These are phyloP conservation scores for Orchesellides sinensis DNA, from an alignment of 2,888 invertebrate species.

Conservation along the genomic window DNA sequence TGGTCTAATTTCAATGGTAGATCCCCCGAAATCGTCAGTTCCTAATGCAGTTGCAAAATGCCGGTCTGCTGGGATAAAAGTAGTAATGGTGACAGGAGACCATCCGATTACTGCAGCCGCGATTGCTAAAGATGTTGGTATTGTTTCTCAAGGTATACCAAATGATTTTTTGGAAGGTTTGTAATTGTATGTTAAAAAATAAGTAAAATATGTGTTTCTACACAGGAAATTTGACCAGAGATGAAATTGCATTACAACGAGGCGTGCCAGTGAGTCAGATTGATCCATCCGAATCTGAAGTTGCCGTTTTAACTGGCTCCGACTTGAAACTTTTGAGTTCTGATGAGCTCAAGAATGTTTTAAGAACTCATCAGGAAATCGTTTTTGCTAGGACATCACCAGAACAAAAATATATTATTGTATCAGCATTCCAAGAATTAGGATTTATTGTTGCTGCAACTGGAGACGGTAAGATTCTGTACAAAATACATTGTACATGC, in stretches of 20 bases:
- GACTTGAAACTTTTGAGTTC: constrained; percentile 76
- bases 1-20: constrained; percentile 85
- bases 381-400: constrained; percentile 80
- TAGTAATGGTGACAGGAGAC: constrained; percentile 87
- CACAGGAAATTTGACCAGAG: constrained; percentile 76
- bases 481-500: background rate
- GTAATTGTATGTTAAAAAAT: background rate
- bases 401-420: constrained; percentile 79
- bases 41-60: constrained; percentile 84
- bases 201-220: background rate
- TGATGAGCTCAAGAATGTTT: constrained; percentile 76
- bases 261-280: constrained; percentile 77
- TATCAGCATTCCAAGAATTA: constrained; percentile 88
- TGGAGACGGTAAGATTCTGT: constrained; percentile 80
- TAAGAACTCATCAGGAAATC: constrained; percentile 75
- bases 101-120: constrained; percentile 60
- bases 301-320: constrained; percentile 76
- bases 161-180: background rate
- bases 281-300: constrained; percentile 76
- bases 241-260: constrained; percentile 78
- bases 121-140: constrained; percentile 92
- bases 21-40: constrained; percentile 83
- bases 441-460: constrained; percentile 91
- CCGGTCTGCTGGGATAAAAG: constrained; percentile 83
- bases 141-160: constrained; percentile 89